These are phyloP conservation scores for Cinara cedri DNA, from an alignment of 2,888 invertebrate genomes.

Conservation along the genomic window DNA sequence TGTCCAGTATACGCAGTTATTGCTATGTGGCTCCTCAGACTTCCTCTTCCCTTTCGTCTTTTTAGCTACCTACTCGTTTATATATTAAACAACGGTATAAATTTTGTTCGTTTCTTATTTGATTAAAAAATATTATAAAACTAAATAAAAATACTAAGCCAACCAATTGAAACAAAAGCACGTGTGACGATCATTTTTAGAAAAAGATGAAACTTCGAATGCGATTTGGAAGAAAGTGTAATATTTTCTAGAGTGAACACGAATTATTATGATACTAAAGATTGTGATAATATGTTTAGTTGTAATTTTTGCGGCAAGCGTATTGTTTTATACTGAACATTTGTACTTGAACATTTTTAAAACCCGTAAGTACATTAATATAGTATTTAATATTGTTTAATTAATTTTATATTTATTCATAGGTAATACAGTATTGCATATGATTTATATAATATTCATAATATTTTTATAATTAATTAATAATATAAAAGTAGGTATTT, in stretches of 20 bases:
- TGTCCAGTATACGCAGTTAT: conserved; percentile 19
- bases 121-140: not conserved
- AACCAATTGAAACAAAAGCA: not conserved
- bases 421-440: not conserved
- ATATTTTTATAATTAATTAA: too few relatives aligned
- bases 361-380: conserved; percentile 28
- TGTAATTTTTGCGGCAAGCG: conserved; percentile 33
- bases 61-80: too few relatives aligned
- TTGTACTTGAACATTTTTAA: conserved; percentile 29
- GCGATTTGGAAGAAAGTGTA: not conserved
- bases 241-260: not conserved
- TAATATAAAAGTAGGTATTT: too few relatives aligned
- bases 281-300: conserved; percentile 37
- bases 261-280: conserved; percentile 52
- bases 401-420: too few relatives aligned
- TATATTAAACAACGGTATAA: too few relatives aligned
- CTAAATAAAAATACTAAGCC: too few relatives aligned
- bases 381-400: too few relatives aligned
- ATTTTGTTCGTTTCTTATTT: not conserved
- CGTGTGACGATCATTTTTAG: not conserved
- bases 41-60: conserved; percentile 23
- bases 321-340: conserved; percentile 30
- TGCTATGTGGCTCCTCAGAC: not conserved
- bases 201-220: conserved; percentile 16
- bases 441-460: not conserved